Evolutionary conservation across 2,888 invertebrate species (phyloP).

Genomic region (Linnaemya vulpina): DNA sequence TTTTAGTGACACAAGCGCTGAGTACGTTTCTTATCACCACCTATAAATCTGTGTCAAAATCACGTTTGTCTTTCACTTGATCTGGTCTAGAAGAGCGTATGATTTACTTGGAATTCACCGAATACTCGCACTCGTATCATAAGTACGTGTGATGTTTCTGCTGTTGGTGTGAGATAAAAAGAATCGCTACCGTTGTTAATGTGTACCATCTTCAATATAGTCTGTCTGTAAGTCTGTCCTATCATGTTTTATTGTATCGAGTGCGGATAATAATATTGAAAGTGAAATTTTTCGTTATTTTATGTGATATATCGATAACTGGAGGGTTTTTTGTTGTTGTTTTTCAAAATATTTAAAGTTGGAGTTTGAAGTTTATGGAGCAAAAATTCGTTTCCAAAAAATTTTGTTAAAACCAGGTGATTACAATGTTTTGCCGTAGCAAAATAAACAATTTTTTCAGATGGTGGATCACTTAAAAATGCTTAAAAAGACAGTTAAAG

Average conservation of each 20-base stretch:
- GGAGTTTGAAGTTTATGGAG: neutral
- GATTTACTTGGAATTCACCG: conserved; percentile 60
- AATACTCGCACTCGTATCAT: conserved; percentile 42
- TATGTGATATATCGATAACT: conserved; percentile 34
- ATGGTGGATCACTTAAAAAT: too few relatives aligned
- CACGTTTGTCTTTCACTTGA: conserved; percentile 61
- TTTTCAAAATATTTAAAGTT: neutral
- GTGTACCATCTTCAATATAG: conserved; percentile 13
- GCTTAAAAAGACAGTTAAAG: too few relatives aligned
- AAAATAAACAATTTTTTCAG: neutral
- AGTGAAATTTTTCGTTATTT: conserved; percentile 55
- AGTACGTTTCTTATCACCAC: conserved; percentile 62
- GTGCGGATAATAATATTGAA: conserved; percentile 35
- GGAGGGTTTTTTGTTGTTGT: conserved; percentile 11
- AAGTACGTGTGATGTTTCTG: conserved; percentile 59
- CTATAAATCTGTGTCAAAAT: conserved; percentile 69
- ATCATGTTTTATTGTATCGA: conserved; percentile 42
- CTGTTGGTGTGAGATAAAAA: conserved; percentile 56
- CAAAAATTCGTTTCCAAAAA: conserved; percentile 3
- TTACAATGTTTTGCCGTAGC: neutral
- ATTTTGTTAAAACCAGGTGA: neutral
- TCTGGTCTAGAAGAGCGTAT: conserved; percentile 26
- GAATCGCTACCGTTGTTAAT: conserved; percentile 49
- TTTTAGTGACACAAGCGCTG: conserved; percentile 64
- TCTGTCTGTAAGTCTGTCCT: neutral